Conservation (phyloP, 2,113 vertebrate species). For the Erinaceus europaeus region DNA sequence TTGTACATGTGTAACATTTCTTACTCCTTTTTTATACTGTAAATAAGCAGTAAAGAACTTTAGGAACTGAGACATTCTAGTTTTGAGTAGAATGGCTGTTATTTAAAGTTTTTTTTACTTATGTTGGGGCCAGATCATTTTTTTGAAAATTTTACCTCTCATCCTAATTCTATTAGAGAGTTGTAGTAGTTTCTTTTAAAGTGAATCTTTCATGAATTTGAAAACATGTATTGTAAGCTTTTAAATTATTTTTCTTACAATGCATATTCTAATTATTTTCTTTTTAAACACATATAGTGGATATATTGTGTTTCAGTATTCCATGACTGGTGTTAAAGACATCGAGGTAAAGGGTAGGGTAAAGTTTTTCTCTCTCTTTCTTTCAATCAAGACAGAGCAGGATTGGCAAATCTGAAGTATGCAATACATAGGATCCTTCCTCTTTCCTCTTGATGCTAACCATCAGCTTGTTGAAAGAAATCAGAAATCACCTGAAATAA, state of each 20-base stretch:
- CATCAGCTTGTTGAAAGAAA: too few species aligned
- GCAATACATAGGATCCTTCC: too few species aligned
- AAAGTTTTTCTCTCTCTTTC: too few species aligned
- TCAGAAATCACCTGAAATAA: too few species aligned
- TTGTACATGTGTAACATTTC: too few species aligned
- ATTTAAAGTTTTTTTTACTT: background rate
- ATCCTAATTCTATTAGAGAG: background rate
- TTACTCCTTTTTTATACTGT: background rate
- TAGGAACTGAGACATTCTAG: background rate
- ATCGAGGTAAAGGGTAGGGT: background rate
- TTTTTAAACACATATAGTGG: background rate
- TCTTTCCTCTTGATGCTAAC: too few species aligned
- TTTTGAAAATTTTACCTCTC: background rate
- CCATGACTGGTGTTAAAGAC: background rate
- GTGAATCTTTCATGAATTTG: background rate
- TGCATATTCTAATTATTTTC: background rate
- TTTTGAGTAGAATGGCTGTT: background rate
- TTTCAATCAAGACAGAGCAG: too few species aligned
- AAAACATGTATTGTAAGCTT: background rate
- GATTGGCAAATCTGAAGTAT: too few species aligned
- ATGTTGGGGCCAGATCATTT: background rate
- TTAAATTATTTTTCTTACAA: background rate
- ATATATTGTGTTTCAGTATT: background rate
- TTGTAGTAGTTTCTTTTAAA: background rate
- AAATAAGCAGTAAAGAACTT: background rate